A percentile compares a stretch with the other conserved stretches of the same genome.
Conservation (phyloP, 2,888 invertebrate species). For the Meghimatium bilineatum region DNA sequence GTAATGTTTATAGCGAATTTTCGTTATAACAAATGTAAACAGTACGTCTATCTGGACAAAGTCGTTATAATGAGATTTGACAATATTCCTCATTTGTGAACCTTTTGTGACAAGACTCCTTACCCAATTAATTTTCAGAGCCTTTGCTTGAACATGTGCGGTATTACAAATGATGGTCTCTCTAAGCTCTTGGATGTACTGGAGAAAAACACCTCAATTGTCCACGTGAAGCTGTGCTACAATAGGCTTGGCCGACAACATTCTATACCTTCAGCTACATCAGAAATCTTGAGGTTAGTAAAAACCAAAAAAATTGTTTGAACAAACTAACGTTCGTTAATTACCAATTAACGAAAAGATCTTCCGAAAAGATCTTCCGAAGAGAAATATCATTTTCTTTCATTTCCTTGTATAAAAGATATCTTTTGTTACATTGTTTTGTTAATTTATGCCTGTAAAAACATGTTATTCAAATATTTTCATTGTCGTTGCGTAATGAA, state of each 20-base stretch:
- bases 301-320: background rate
- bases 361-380: background rate
- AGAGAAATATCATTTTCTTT: background rate
- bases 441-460: background rate
- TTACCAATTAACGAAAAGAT: background rate
- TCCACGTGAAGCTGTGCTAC: conserved; percentile 73
- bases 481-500: too few species aligned
- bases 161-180: conserved; percentile 73
- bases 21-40: too few species aligned
- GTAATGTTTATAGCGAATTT: too few species aligned
- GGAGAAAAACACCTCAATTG: conserved; percentile 68
- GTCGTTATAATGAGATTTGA: too few species aligned
- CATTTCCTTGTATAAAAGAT: background rate
- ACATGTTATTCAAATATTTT: too few species aligned
- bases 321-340: background rate
- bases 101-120: too few species aligned
- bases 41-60: too few species aligned
- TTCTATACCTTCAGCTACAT: conserved; percentile 62
- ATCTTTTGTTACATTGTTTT: background rate
- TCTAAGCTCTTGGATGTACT: conserved; percentile 70
- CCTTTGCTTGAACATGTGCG: conserved; percentile 75
- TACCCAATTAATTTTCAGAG: conserved; percentile 60
- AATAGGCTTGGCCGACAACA: conserved; percentile 71
- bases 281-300: conserved; percentile 65
- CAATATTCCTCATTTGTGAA: too few species aligned